Conservation (phyloP, 2,113 vertebrate species). For the Tonatia bakeri region DNA sequence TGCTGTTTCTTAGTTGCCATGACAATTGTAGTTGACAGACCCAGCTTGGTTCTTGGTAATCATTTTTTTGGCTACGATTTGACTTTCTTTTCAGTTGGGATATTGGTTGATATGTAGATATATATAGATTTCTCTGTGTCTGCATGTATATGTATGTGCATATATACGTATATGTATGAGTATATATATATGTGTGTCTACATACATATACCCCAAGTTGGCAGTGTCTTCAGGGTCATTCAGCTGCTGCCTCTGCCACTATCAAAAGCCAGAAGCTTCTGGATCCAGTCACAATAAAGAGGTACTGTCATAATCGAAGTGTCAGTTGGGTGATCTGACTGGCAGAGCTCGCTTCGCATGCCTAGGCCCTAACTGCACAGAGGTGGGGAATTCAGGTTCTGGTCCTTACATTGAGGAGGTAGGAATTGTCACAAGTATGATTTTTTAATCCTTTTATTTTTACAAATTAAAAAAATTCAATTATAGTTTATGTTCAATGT, state of each 20-base stretch:
- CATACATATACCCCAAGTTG: neutral
- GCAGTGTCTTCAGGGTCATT: neutral
- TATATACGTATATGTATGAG: accelerated
- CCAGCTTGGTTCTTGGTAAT: neutral
- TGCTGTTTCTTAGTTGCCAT: neutral
- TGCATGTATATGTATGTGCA: too few species aligned
- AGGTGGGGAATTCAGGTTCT: neutral
- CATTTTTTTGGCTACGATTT: neutral
- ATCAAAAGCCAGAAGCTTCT: neutral
- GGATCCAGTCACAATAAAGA: neutral
- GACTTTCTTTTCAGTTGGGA: neutral
- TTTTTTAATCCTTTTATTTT: neutral
- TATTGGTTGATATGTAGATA: neutral
- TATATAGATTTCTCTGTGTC: neutral
- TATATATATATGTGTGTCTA: too few species aligned
- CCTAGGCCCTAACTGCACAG: neutral
- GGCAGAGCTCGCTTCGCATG: neutral
- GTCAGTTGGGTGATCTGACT: neutral
- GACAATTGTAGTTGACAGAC: neutral
- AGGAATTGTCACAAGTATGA: neutral
- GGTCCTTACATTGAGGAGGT: neutral
- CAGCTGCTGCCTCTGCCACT: neutral
- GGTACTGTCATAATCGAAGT: neutral
- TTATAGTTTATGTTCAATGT: neutral
- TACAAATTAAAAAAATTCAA: neutral